A percentile compares a stretch with the other conserved stretches of the same genome.
Conservation (phyloP, 2,888 invertebrate genomes). For the Danaus chrysippus region DNA sequence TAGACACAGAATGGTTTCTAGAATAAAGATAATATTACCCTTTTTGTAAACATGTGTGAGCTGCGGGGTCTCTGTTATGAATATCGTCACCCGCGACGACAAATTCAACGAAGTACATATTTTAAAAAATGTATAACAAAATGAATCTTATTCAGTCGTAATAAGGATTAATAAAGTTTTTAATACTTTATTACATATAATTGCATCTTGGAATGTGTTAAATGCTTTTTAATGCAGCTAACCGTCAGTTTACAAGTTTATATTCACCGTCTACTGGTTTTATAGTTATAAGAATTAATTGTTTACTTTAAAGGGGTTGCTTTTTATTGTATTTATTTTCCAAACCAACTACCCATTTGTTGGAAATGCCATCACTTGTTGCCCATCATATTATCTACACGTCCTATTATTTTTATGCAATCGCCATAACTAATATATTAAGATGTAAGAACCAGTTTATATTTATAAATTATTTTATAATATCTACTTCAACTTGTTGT, state of each 20-base stretch:
- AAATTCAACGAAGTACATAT: not conserved
- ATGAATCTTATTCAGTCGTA: constrained; percentile 4
- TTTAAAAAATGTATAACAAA: not conserved
- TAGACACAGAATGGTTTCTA: constrained; percentile 39
- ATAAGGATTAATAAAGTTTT: constrained; percentile 10
- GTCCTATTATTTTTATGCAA: too few species aligned
- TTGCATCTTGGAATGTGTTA: constrained; percentile 34
- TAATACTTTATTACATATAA: not conserved
- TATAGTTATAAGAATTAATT: constrained; percentile 23
- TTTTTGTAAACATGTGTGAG: constrained; percentile 39
- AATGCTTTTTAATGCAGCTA: constrained; percentile 33
- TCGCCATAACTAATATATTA: too few species aligned
- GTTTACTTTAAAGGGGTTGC: constrained; percentile 12
- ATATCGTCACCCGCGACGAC: constrained; percentile 24
- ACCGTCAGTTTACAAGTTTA: constrained; percentile 29
- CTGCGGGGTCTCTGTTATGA: constrained; percentile 28
- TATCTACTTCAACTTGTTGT: too few species aligned
- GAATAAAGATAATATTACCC: constrained; percentile 41
- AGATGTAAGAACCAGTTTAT: too few species aligned
- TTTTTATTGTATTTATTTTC: not conserved
- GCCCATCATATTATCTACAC: too few species aligned
- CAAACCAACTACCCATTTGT: not conserved
- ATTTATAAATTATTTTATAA: too few species aligned
- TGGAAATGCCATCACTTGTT: too few species aligned
- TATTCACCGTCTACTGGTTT: constrained; percentile 22